These are phyloP conservation scores for Rattus rattus DNA, from an alignment of 2,113 vertebrate species.

Conservation along the genomic window DNA sequence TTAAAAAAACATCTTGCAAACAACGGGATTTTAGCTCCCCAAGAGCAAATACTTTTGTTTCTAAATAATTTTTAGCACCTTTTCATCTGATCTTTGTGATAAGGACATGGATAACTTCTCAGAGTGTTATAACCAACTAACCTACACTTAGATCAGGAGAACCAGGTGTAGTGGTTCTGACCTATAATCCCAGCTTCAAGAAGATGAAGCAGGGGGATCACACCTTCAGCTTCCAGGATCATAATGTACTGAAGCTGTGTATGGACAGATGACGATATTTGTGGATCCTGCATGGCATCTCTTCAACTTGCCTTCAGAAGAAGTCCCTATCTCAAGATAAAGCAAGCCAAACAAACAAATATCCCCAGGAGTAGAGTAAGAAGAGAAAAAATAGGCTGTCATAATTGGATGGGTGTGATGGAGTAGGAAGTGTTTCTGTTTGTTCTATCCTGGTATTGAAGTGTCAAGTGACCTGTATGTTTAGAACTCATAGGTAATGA, in stretches of 20 bases:
- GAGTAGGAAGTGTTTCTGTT: background rate
- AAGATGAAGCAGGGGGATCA: background rate
- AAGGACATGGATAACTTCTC: background rate
- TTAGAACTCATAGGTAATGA: background rate
- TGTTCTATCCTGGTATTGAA: background rate
- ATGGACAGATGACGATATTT: background rate
- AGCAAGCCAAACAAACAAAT: background rate
- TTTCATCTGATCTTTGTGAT: background rate
- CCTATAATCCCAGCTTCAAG: background rate
- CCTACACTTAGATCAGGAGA: background rate
- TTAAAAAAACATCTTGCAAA: background rate
- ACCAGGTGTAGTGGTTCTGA: background rate
- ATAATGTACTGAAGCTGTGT: background rate
- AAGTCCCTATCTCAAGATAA: background rate
- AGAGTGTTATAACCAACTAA: background rate
- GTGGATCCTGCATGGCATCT: background rate
- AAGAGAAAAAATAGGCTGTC: background rate
- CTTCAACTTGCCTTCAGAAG: background rate
- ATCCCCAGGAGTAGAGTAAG: background rate
- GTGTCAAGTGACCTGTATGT: background rate
- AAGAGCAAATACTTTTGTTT: background rate
- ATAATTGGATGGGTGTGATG: background rate
- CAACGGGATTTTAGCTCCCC: background rate
- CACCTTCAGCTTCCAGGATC: background rate
- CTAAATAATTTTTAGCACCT: slow-evolving; percentile 42